Evolutionary conservation across 2,888 invertebrate genomes (phyloP), one percentile per base, ranked within the genome.

Genomic region (Drosophila conformis): DNA sequence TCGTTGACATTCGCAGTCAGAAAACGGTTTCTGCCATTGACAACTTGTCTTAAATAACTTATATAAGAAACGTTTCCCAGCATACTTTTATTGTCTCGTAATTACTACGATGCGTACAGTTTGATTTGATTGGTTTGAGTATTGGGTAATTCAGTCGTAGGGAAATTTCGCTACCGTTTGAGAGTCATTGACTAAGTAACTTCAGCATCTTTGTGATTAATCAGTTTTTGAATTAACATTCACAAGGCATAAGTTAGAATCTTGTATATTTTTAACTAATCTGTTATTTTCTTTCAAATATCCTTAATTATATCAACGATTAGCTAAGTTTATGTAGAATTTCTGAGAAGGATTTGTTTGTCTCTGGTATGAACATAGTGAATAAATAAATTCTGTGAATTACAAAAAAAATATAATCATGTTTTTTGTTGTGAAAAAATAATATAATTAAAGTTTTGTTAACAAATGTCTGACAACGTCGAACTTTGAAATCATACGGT

Each of bases 141-240:
- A 62, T 66, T 61, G 57, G 73, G 15, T 73, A 69, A 42, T 27
- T 38, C 0, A 53, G 27, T 11, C 10, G 1, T 0, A 13, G 49
- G 53, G 48, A 64, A 57, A 48, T 70, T 64, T 29, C 1, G 1
- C 0, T 40, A 53, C 48, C 36, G 51, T 60, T 59, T 58, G 7
- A 13, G 15, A 1, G 42, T 1, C 3, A 48, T n/a, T 58, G 58
- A 0, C 1, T 13, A 8, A 13, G 11, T 5, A 10, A 3, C 27
- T 2, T 35, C 6, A 25, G 6, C 18, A 36, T 10, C 13, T 15
- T 13, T 18, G 7, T 11, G 0, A 4, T n/a, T 13, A 7, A 31
- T 2, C 4, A 13, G 51, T 13, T 52, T 31, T 15, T 33, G 2
- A 31, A 33, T 4, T 31, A 4, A 15, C 2, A 21, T 18, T 29